Evolutionary conservation across 2,888 invertebrate species (phyloP), one percentile per base, ranked within the genome.

Genomic region (Anodontia alba): DNA sequence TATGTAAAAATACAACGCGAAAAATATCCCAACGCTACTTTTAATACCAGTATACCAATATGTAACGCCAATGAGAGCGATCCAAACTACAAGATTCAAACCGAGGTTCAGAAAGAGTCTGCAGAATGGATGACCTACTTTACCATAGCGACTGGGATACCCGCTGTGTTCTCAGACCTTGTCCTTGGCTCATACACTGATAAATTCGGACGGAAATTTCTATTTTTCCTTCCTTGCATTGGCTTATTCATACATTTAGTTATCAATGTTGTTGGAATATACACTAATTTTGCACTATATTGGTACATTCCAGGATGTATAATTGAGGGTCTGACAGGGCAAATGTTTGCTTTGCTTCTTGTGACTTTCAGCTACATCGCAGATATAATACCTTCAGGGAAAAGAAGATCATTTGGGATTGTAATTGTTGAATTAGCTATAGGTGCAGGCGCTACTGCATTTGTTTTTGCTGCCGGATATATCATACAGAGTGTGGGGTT

Each of bases 301-400:
- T 76, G 67, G 51, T 80, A 83, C 33, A 43, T 85, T 23, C 77
- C 78, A 23, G 81, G 73, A 20, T 68, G 66, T 33, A 54, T 81
- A 51, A n/a, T 89, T 1, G 86, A 87, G 15, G 88, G 86, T 7
- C 23, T 76, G 10, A 79, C 77, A 20, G 88, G 87, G 0, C 77
- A 76, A 23, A 77, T 82, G 43, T 70, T 77, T 23, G 73, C 66
- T 0, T 69, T 83, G 29, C 72, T 87, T 23, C 76, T 82, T 7
- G 83, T 76, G 29, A 33, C 76, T 0, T 83, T 87, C 43, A 77
- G 85, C 7, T 81, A 84, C 42, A 62, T 77, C 0, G 81, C 85
- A 8, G 84, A 87, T 49, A 72, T 83, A 7, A 86, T 83, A 0
- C 74, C 66, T 12, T 75, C 80, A 1, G 81, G 76, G 2, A 86